Base-by-base conservation (phyloP, 2,113 vertebrate genomes). In the Pomatorhinus ruficollis region DNA sequence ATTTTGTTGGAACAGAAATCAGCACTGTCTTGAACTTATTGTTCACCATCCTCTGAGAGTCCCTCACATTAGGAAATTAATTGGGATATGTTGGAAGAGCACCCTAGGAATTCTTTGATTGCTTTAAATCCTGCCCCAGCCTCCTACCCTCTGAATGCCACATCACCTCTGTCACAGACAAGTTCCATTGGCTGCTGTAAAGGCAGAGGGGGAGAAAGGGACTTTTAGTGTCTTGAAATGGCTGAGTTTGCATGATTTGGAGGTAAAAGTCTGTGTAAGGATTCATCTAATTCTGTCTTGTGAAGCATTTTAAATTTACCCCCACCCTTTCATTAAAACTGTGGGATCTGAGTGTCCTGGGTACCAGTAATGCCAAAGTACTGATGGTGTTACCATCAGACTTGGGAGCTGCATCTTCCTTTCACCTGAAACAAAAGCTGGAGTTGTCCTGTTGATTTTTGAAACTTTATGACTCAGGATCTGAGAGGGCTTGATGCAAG, bases 21-120 rank as follows among this genome's bases (percentile, higher is more conserved):
- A 80, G 18, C 39, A 59, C 33, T 24, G 12, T 35, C 87, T 85
- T 65, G 25, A 53, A 45, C 53, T 71, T 60, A 53, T 2, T 65
- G 57, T 76, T 91, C 57, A 13, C 37, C 18, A 20, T 57, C 87
- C 71, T 89, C 45, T 47, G 84, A 80, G 91, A 93, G 12, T 50
- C 54, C 15, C 35, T 90, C 56, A 20, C 47, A 56, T 89, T 79
- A 94, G 54, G 44, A 95, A 93, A 93, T 88, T 85, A 90, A 85
- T 50, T 91, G 33, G 35, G 59, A 54, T 80, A 25, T 54, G 33
- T 33, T 85, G 54, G 59, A 94, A 89, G 27, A 89, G 24, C 40
- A 79, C 65, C 22, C 16, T 59, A 84, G 78, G 81, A 90, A 79
- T 93, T 77, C 61, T 96, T 52, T 85, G 57, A 44, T 77, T 83